Conservation (phyloP, 2,113 vertebrate species). For the Ailurus styani region DNA sequence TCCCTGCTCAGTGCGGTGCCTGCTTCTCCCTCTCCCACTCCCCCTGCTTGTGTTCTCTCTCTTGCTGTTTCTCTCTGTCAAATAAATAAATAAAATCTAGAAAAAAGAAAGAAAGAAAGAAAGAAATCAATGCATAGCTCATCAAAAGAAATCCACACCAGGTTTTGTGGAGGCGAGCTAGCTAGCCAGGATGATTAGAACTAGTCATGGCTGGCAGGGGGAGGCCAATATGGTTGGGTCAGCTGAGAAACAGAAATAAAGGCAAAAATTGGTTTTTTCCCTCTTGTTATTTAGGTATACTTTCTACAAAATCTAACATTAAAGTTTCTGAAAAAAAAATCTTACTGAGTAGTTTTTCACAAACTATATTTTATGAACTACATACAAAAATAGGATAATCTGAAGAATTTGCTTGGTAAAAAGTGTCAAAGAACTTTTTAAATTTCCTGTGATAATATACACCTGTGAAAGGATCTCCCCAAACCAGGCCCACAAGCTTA, state of each 20-base stretch:
- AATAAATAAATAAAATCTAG: too few relatives aligned
- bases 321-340: background rate
- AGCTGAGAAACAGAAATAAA: background rate
- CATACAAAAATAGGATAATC: background rate
- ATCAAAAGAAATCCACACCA: background rate
- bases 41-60: too few relatives aligned
- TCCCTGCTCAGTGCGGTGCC: too few relatives aligned
- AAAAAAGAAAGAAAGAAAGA: too few relatives aligned
- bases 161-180: background rate
- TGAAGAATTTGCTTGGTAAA: background rate
- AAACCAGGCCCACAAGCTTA: background rate
- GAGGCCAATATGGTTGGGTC: background rate
- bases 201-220: background rate
- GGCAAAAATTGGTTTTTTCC: background rate
- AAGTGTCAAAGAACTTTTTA: background rate
- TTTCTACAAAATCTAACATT: background rate
- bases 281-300: background rate
- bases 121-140: background rate
- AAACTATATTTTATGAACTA: conserved; percentile 18
- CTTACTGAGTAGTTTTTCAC: background rate
- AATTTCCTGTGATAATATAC: conserved; percentile 1
- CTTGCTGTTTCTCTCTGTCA: too few relatives aligned
- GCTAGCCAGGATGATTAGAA: background rate
- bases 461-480: background rate
- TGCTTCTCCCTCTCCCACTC: too few relatives aligned